Percentiles rank a stretch among this genome's conserved stretches.
Conservation (phyloP, 1,140 invertebrate species). For the Dendroctonus ponderosae region DNA sequence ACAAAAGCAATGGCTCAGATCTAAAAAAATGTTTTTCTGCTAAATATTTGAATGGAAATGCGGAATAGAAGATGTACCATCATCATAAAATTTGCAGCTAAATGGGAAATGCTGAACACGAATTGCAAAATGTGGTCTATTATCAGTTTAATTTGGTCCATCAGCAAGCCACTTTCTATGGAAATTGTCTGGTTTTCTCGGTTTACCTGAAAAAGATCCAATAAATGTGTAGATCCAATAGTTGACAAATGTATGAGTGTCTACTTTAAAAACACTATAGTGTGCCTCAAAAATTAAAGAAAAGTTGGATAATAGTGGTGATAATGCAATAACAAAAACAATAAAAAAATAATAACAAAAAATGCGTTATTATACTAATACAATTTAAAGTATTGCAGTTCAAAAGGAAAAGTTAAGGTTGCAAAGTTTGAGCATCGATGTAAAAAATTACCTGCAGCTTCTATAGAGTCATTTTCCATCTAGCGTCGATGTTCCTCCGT, state of each 20-base stretch:
- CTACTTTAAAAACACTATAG: neutral
- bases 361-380: neutral
- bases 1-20: conserved; percentile 25
- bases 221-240: neutral
- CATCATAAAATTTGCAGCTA: conserved; percentile 25
- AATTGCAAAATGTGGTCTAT: conserved; percentile 5
- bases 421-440: neutral
- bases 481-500: neutral
- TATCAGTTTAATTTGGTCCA: conserved; percentile 5
- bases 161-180: neutral
- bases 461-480: neutral
- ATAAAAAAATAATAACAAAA: neutral
- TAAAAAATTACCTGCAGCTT: neutral
- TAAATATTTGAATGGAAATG: too few species aligned
- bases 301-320: too few species aligned
- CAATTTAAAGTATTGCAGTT: too few species aligned
- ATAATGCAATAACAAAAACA: neutral
- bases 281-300: neutral
- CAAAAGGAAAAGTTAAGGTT: too few species aligned
- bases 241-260: neutral
- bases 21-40: conserved; percentile 8
- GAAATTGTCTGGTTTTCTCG: neutral
- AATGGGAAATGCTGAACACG: conserved; percentile 11
- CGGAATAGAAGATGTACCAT: too few species aligned
- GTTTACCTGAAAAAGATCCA: neutral